Evolutionary conservation across 2,113 vertebrate species (phyloP).

Genomic region (Electrona antarctica): DNA sequence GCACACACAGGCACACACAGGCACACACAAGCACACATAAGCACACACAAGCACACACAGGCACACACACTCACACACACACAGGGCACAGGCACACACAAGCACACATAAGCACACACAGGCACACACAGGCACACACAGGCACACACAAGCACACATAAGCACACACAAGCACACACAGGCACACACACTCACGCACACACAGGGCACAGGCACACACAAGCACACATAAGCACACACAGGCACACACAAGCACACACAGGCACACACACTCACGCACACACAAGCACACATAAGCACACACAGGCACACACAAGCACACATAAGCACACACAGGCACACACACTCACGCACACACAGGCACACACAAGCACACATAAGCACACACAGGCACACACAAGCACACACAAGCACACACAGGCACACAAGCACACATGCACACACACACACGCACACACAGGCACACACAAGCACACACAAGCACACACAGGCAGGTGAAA

Average conservation of each 20-base stretch:
- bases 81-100: conserved; percentile 14
- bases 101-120: too few species aligned
- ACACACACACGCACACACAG: background rate
- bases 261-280: background rate
- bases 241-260: background rate
- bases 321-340: conserved; percentile 7
- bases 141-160: background rate
- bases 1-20: background rate
- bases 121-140: background rate
- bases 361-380: background rate
- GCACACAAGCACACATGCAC: conserved; percentile 5
- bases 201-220: background rate
- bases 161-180: too few species aligned
- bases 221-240: too few species aligned
- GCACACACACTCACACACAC: conserved; percentile 10
- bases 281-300: background rate
- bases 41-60: background rate
- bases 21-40: background rate
- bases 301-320: background rate
- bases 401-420: conserved; percentile 1
- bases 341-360: conserved; percentile 6
- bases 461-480: background rate
- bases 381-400: background rate
- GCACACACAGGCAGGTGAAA: too few species aligned
- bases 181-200: background rate